Evolutionary conservation across 2,888 invertebrate genomes (phyloP), one percentile per base, ranked within the genome.

Genomic region (Habroteleia sp.): DNA sequence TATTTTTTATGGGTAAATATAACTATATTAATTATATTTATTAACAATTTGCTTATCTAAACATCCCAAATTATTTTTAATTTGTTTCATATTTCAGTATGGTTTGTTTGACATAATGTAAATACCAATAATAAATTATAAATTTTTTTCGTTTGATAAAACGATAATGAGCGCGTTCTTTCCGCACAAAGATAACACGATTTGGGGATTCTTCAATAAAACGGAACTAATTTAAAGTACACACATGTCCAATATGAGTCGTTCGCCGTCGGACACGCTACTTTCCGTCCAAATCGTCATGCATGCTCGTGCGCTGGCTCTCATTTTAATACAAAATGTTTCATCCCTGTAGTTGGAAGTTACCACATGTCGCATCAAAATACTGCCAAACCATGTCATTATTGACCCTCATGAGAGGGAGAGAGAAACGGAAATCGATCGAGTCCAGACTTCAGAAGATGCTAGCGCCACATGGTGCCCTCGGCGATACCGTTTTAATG

Each of bases 321-420:
- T 85, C 84, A 86, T 87, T 87, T 87, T 83, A 86, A 88, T 87
- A 86, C 81, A 86, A 85, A 87, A 85, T 83, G 86, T 85, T 84
- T 79, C 72, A 79, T 80, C 76, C 75, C 77, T 44, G 63, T 58
- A 68, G 77, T 73, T 81, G 77, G 78, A 81, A 65, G 79, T 58
- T 63, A 74, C 83, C 85, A 84, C 82, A 82, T 85, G 84, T 85
- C 83, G 84, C 80, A 79, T 77, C 77, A 76, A 79, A 77, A 75
- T 77, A 73, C 71, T 75, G 60, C 75, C 66, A 71, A 80, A 82
- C 81, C 82, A 77, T 74, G 77, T 85, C 83, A 82, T 85, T 84
- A 85, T 82, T 82, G 81, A 77, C 79, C 81, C 81, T 80, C 81
- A 44, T 66, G 76, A 54, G 76, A 79, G 78, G 77, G 72, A 79